A percentile compares a stretch with the other conserved stretches of the same genome.
Evolutionary conservation across 2,797 vertebrate species (phyloP).

Genomic region (Pangasius sanitwongsei): DNA sequence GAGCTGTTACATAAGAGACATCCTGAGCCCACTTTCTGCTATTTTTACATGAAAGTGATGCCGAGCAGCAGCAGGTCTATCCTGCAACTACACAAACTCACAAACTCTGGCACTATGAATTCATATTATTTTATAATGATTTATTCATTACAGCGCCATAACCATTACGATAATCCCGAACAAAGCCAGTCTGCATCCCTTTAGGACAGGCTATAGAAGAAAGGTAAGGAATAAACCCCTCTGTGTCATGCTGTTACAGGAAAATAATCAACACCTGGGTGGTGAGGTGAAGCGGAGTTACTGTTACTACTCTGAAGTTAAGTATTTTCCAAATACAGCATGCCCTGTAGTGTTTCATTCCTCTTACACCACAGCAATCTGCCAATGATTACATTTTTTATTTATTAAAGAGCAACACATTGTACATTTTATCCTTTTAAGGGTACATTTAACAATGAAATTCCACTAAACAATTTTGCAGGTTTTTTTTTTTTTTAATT

Average conservation of each 20-base stretch:
- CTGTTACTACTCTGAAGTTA: background rate
- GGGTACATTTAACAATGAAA: too few species aligned
- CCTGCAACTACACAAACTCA: background rate
- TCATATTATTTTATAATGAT: background rate
- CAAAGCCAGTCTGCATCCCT: background rate
- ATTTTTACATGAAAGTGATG: constrained; percentile 45
- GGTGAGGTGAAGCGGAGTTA: background rate
- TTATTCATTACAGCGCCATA: background rate
- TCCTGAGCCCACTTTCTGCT: constrained; percentile 43
- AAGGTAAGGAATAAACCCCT: background rate
- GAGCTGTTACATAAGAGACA: constrained; percentile 41
- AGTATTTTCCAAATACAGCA: background rate
- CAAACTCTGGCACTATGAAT: background rate
- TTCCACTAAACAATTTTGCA: too few species aligned
- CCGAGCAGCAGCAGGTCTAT: constrained; percentile 17
- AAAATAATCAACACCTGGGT: background rate
- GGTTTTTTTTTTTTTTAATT: too few species aligned
- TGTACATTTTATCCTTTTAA: background rate
- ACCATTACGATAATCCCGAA: background rate
- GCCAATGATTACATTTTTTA: too few species aligned
- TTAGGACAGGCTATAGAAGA: background rate
- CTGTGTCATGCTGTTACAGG: background rate
- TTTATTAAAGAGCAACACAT: too few species aligned
- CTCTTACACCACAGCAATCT: background rate
- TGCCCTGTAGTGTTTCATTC: background rate